These are phyloP conservation scores for Drosophila suzukii DNA, from an alignment of 1,140 invertebrate genomes.

Conservation along the genomic window DNA sequence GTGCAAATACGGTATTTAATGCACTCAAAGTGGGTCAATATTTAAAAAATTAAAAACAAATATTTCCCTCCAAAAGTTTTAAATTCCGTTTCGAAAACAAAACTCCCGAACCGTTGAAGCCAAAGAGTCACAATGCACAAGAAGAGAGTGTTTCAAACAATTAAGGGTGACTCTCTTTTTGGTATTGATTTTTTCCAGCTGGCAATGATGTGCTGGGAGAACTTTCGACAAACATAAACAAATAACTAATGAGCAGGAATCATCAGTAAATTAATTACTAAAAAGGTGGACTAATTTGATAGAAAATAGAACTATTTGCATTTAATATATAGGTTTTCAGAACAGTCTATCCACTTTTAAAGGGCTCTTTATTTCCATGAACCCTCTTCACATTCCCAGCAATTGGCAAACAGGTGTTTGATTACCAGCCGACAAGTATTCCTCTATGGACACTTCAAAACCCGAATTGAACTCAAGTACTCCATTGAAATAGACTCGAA, in stretches of 20 bases:
- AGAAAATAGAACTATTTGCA: not conserved
- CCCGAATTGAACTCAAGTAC: slow-evolving; percentile 10
- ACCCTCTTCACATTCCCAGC: not conserved
- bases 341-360: not conserved
- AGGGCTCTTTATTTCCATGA: no score
- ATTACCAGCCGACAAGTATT: slow-evolving; percentile 5
- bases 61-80: slow-evolving; percentile 4
- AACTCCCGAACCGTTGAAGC: slow-evolving; percentile 39
- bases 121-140: slow-evolving; percentile 22
- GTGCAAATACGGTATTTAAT: slow-evolving; percentile 11
- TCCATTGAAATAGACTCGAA: slow-evolving; percentile 11
- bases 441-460: slow-evolving; percentile 12
- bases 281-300: not conserved
- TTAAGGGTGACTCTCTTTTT: slow-evolving; percentile 19
- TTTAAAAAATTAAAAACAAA: not conserved
- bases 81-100: slow-evolving; percentile 27
- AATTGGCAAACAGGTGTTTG: slow-evolving; percentile 55
- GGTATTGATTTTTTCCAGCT: slow-evolving; percentile 75
- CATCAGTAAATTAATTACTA: not conserved
- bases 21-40: slow-evolving; percentile 8
- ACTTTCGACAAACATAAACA: slow-evolving; percentile 44
- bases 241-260: slow-evolving; percentile 2
- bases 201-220: slow-evolving; percentile 45
- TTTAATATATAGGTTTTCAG: not conserved
- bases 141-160: slow-evolving; percentile 5